These are phyloP conservation scores for Leptogaster cylindrica DNA, from an alignment of 2,888 invertebrate genomes.

Conservation along the genomic window DNA sequence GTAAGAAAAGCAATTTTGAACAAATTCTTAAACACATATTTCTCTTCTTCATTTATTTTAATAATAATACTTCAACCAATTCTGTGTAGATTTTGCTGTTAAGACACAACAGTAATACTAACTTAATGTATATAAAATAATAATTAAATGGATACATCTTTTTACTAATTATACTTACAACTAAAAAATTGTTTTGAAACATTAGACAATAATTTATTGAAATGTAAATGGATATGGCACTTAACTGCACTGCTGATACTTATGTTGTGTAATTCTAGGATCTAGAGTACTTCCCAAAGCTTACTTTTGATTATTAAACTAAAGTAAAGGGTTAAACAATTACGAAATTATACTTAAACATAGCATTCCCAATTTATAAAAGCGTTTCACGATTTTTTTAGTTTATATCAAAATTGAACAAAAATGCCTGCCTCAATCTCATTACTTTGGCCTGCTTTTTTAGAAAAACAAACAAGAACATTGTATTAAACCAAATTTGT, in stretches of 20 bases:
- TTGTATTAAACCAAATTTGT: neutral
- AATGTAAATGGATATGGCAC: conserved; percentile 45
- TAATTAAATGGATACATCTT: conserved; percentile 30
- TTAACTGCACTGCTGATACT: conserved; percentile 46
- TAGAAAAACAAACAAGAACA: conserved; percentile 4
- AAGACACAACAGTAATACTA: too few species aligned
- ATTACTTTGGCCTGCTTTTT: conserved; percentile 12
- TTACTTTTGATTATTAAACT: conserved; percentile 2
- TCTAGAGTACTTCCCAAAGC: conserved; percentile 15
- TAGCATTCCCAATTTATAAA: neutral
- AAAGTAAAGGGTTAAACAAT: conserved; percentile 16
- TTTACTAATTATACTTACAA: neutral
- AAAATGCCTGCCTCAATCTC: conserved; percentile 29
- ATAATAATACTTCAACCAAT: too few species aligned
- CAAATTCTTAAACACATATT: too few species aligned
- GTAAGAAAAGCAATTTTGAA: too few species aligned
- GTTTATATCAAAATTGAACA: conserved; percentile 19
- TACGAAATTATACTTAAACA: neutral
- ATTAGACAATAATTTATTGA: conserved; percentile 9
- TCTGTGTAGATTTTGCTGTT: too few species aligned
- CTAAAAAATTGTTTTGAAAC: conserved; percentile 35
- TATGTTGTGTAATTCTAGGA: conserved; percentile 32
- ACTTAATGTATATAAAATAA: neutral
- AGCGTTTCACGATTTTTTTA: conserved; percentile 1
- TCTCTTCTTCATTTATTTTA: too few species aligned